Evolutionary conservation across 1,140 invertebrate species (phyloP).

Genomic region (Diabrotica undecimpunctata): DNA sequence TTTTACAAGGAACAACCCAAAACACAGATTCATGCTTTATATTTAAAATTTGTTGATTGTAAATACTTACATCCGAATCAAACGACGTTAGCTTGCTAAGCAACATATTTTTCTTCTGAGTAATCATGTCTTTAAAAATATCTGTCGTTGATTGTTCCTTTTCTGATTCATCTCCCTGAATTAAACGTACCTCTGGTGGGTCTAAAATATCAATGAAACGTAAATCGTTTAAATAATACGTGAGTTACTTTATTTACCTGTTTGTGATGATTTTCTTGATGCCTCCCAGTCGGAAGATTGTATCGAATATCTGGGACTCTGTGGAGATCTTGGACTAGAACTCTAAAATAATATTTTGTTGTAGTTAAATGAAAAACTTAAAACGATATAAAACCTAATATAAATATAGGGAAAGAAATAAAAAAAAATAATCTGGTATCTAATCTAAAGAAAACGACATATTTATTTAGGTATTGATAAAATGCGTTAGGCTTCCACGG

Average conservation of each 20-base stretch:
- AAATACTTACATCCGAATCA: slow-evolving; percentile 76
- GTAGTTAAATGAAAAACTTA: slow-evolving; percentile 33
- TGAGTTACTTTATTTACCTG: slow-evolving; percentile 36
- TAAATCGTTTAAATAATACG: slow-evolving; percentile 30
- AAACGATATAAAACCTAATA: neutral
- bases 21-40: neutral
- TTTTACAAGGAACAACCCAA: neutral
- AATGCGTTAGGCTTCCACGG: no score
- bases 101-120: slow-evolving; percentile 80
- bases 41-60: no score
- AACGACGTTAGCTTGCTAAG: slow-evolving; percentile 83
- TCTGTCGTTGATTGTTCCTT: slow-evolving; percentile 71
- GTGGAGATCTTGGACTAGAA: slow-evolving; percentile 58
- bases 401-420: no score
- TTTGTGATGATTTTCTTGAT: slow-evolving; percentile 54
- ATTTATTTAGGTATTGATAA: no score
- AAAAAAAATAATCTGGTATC: no score
- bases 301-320: slow-evolving; percentile 55
- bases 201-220: slow-evolving; percentile 39
- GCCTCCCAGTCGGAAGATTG: slow-evolving; percentile 49
- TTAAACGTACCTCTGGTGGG: slow-evolving; percentile 51
- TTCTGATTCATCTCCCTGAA: slow-evolving; percentile 40
- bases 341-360: slow-evolving; percentile 28
- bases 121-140: slow-evolving; percentile 84
- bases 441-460: no score